Evolutionary conservation across 2,888 invertebrate species (phyloP).

Genomic region (Hololepta plana): DNA sequence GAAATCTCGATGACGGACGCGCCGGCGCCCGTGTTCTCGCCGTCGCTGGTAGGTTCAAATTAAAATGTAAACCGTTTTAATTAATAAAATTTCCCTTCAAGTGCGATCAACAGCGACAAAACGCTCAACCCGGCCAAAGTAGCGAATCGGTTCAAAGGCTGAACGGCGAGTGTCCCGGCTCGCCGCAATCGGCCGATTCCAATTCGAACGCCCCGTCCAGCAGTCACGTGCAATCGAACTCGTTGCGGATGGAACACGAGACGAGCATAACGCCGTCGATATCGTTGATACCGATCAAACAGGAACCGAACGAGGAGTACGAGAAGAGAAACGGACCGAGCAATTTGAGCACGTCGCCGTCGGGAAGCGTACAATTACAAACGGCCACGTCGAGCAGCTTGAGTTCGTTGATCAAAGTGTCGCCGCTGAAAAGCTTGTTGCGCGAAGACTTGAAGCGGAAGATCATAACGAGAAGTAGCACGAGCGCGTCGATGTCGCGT

Average conservation of each 20-base stretch:
- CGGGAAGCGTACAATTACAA: slow-evolving; percentile 14
- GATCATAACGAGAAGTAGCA: slow-evolving; percentile 45
- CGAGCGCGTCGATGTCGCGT: neutral
- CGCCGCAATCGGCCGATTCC: slow-evolving; percentile 67
- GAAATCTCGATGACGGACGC: slow-evolving; percentile 81
- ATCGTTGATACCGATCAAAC: slow-evolving; percentile 72
- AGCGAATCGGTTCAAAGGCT: slow-evolving; percentile 31
- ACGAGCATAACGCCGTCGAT: slow-evolving; percentile 65
- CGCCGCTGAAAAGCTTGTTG: slow-evolving; percentile 67
- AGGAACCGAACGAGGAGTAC: slow-evolving; percentile 36
- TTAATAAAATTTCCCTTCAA: slow-evolving; percentile 10
- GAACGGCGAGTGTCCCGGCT: slow-evolving; percentile 53
- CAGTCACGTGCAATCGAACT: slow-evolving; percentile 34
- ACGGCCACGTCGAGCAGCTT: slow-evolving; percentile 49
- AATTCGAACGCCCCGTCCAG: slow-evolving; percentile 57
- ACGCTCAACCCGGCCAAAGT: slow-evolving; percentile 20
- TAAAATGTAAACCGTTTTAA: slow-evolving; percentile 2
- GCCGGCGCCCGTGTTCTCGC: slow-evolving; percentile 45
- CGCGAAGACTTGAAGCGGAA: slow-evolving; percentile 70
- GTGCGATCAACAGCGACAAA: slow-evolving; percentile 21
- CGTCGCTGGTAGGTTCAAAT: slow-evolving; percentile 27
- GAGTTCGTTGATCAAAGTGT: slow-evolving; percentile 65
- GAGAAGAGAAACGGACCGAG: slow-evolving; percentile 27
- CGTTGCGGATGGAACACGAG: slow-evolving; percentile 26
- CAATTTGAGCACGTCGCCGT: slow-evolving; percentile 22